Evolutionary conservation across 2,113 vertebrate species (phyloP), one percentile per base, ranked within the genome.

Genomic region (Nibea albiflora): DNA sequence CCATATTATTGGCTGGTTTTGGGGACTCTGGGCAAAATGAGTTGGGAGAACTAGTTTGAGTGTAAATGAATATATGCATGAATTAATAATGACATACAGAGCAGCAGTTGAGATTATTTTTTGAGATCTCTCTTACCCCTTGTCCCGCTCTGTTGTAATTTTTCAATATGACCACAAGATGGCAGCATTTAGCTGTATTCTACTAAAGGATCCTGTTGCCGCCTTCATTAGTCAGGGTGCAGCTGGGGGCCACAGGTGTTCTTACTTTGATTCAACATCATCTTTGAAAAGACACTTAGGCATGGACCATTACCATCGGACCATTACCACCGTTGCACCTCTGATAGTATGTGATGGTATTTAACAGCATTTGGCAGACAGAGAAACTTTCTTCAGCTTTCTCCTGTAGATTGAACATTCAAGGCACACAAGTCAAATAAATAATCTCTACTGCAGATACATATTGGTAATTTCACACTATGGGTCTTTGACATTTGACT

Each of bases 171-270:
- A 19, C 81, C 90, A 88, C 73, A 10, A 77, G 89, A 85, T 86
- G 83, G 83, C 5, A 77, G 69, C 76, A 86, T 88, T 76, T 31
- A 73, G 15, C 24, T 66, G 15, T 63, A 42, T 26, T 63, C 20
- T 9, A 5, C 2, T 42, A 11, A 24, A 54, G 14, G 22, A 11
- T 2, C 14, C 44, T 22, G 6, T 17, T 11, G 17, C n/a, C 58
- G 63, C 15, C 44, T 54, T 54, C 28, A 4, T 10, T 16, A 4
- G 12, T n/a, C 47, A 17, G 2, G n/a, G 69, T 39, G 53, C 28
- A 66, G 24, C 22, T 31, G 26, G 39, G 6, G 1, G 20, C 39
- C 12, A 1, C 39, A 54, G 39, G 17, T 12, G 12, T 50, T 44
- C 61, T 54, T 0, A 53, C 26, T 35, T 35, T n/a, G 3, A 42